Base-by-base conservation (phyloP, 2,888 invertebrate genomes). In the Charanyca ferruginea region DNA sequence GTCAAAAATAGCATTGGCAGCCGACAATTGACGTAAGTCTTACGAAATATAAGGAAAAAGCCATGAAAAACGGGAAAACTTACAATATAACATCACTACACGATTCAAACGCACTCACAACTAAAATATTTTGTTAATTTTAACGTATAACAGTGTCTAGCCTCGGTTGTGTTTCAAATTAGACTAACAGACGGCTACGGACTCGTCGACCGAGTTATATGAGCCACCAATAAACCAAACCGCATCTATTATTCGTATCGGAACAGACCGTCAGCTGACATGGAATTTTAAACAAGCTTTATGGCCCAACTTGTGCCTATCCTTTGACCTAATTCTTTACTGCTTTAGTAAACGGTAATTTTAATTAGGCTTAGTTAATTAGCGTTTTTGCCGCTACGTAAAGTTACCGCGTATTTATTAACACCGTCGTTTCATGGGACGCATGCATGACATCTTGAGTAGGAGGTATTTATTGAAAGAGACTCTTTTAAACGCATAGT, bases 151-250 rank as follows among this genome's bases (percentile, higher is more conserved):
- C 84, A 85, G 86, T 90, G 94, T 91, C 93, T 91, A 87, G 90
- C 87, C 93, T 89, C 92, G 87, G 85, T 92, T 91, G 93, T 90
- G 95, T 93, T 94, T 91, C 89, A 92, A 93, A 91, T 93, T 93
- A 87, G 88, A 95, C 95, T 95, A 94, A 95, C 92, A 89, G 89
- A 83, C 85, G 83, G 74, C 85, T 85, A 85, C 79, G 80, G 63
- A 69, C 85, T 85, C 82, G 83, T 74, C 91, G 87, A 79, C 85
- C 90, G 83, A 90, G 94, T 95, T 95, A 95, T 95, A 95, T 94
- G 94, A 92, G 89, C 88, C 90, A 85, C 87, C 92, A 92, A 94
- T 95, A 95, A 95, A 94, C 92, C 86, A 88, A 91, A 94, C 94
- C 93, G 90, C 94, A 92, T 95, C 95, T 95, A 95, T 93, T 94